Evolutionary conservation across 2,113 vertebrate genomes (phyloP), one percentile per base, ranked within the genome.

Genomic region (Bufo gargarizans): DNA sequence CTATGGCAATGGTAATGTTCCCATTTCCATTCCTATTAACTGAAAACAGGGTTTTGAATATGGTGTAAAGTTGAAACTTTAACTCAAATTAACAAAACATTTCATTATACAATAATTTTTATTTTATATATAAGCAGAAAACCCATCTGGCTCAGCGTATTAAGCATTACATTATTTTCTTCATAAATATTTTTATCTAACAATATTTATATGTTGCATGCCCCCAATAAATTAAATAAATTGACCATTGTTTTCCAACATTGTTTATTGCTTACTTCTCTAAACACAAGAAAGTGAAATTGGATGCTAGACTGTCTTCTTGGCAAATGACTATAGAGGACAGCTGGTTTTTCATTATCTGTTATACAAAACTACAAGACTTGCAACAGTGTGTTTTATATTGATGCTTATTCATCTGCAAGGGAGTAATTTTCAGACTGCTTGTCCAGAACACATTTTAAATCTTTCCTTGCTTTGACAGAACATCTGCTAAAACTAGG

Each of bases 341-440:
- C 94, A 94, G 94, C 92, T 94, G 93, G 86, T 84, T 93, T 93
- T 93, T 92, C 91, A 93, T 92, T 93, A 93, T 94, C 84, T 89
- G 88, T 90, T 91, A 82, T 69, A 86, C 45, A 82, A 90, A 94
- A 91, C 90, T 91, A 90, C 69, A 90, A 89, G 81, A 65, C 87
- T 89, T 83, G 82, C 63, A 83, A 90, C 89, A 91, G 79, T 76
- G 71, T 88, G 17, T 85, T 92, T 90, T 89, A 49, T 89, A 86
- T 50, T 81, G 91, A 89, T 90, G 90, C 79, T 90, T 93, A 90
- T 90, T 94, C 91, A 90, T 93, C 90, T 93, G 88, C 85, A 88
- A 90, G 90, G 90, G 86, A 93, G 85, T 91, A 92, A 94, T 93
- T 94, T 94, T 91, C 90, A 89, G 91, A 53, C 78, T 90, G 85